Conservation (phyloP, 2,888 invertebrate genomes). For the Tetragnatha montana region DNA sequence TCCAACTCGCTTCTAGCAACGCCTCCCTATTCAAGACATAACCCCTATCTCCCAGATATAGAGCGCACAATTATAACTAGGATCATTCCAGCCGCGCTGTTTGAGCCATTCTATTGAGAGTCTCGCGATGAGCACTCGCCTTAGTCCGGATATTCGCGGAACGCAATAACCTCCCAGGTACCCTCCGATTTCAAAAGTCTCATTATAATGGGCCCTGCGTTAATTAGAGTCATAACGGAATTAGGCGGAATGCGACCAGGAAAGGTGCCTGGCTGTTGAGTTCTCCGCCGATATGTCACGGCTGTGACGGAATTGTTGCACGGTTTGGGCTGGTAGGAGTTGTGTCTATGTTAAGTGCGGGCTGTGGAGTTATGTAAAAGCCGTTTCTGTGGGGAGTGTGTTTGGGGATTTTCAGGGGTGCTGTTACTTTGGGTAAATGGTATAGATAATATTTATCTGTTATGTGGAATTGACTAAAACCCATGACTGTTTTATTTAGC, state of each 20-base stretch:
- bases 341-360: too few relatives aligned
- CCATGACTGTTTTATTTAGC: too few relatives aligned
- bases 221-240: background rate
- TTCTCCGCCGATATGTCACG: too few relatives aligned
- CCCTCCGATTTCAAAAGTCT: slow-evolving; percentile 24
- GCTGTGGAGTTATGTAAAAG: too few relatives aligned
- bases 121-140: background rate
- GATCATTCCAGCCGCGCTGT: slow-evolving; percentile 7
- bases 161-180: slow-evolving; percentile 48
- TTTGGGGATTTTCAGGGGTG: too few relatives aligned
- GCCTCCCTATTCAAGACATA: background rate
- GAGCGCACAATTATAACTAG: slow-evolving; percentile 3
- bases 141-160: slow-evolving; percentile 43
- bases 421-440: too few relatives aligned
- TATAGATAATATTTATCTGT: too few relatives aligned
- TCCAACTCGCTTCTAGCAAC: background rate
- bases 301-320: too few relatives aligned
- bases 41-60: background rate
- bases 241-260: background rate
- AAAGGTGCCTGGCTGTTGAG: background rate
- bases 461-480: too few relatives aligned
- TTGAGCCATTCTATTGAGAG: background rate
- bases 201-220: slow-evolving; percentile 20
- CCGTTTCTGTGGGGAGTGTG: too few relatives aligned
- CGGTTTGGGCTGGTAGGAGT: too few relatives aligned